Conservation (phyloP, 2,797 vertebrate species). For the Hozukius guyotensis region DNA sequence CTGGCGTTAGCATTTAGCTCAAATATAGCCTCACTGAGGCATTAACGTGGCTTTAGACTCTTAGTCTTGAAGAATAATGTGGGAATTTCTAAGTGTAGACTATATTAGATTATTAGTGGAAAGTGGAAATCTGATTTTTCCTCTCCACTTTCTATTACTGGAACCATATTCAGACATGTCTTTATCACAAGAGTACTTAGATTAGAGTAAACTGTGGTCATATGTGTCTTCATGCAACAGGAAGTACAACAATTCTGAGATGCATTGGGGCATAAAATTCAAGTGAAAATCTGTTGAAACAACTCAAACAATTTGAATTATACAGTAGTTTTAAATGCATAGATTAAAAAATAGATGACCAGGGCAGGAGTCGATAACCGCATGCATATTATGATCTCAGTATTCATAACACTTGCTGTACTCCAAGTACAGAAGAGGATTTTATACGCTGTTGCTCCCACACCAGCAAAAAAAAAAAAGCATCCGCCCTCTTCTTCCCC, state of each 20-base stretch:
- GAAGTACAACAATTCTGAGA: neutral
- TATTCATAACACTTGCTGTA: neutral
- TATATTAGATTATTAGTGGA: too few species aligned
- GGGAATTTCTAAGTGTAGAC: too few species aligned
- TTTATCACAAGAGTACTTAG: neutral
- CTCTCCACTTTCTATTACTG: neutral
- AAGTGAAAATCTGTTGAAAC: neutral
- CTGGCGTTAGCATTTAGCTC: too few species aligned
- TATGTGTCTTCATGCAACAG: neutral
- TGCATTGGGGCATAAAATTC: neutral
- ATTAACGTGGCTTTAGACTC: too few species aligned
- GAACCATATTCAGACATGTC: neutral
- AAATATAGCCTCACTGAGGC: too few species aligned
- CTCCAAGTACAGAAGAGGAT: slow-evolving; percentile 1
- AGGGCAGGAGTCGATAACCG: neutral
- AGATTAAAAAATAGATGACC: neutral
- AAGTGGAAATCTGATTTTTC: too few species aligned
- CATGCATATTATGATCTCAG: neutral
- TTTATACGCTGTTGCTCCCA: slow-evolving; percentile 13
- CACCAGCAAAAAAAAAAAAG: slow-evolving; percentile 2
- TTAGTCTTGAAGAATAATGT: too few species aligned
- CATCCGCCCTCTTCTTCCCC: slow-evolving; percentile 1
- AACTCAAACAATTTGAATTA: neutral
- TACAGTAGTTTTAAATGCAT: neutral
- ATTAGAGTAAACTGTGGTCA: neutral